Conservation (phyloP, 2,113 vertebrate genomes). For the Craseonycteris thonglongyai region DNA sequence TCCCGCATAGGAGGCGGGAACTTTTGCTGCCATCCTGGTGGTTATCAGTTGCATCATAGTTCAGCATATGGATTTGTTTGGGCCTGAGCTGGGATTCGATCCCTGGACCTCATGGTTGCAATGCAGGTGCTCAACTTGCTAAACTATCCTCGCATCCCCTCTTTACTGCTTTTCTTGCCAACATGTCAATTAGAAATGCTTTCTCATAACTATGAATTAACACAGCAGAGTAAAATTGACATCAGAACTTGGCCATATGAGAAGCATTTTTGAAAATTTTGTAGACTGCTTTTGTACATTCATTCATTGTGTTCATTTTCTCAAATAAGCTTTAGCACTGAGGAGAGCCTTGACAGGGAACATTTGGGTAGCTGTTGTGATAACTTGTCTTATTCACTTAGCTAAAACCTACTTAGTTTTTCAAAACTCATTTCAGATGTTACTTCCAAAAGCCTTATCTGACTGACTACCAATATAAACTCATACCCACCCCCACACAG, state of each 20-base stretch:
- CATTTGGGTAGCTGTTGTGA: background rate
- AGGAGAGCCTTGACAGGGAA: background rate
- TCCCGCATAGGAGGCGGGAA: no score
- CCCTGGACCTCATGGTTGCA: no score
- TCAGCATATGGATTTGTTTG: no score
- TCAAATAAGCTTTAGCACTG: background rate
- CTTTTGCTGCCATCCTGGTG: no score
- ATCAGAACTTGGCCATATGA: background rate
- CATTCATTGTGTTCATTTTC: background rate
- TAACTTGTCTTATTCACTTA: background rate
- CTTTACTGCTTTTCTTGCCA: background rate
- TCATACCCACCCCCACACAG: background rate
- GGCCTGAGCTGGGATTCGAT: no score
- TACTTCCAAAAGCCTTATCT: background rate
- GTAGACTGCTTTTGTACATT: background rate
- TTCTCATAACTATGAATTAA: background rate
- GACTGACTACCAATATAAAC: background rate
- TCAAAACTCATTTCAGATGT: background rate
- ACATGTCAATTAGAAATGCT: conserved; percentile 13
- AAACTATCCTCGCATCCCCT: no score
- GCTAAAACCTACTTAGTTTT: background rate
- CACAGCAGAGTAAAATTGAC: background rate
- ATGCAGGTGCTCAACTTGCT: no score
- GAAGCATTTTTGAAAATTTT: conserved; percentile 10
- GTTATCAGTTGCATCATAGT: no score